Percentiles rank a stretch among this genome's conserved stretches.
These are phyloP conservation scores for Drosophila affinis DNA, from an alignment of 2,888 invertebrate species.

Conservation along the genomic window DNA sequence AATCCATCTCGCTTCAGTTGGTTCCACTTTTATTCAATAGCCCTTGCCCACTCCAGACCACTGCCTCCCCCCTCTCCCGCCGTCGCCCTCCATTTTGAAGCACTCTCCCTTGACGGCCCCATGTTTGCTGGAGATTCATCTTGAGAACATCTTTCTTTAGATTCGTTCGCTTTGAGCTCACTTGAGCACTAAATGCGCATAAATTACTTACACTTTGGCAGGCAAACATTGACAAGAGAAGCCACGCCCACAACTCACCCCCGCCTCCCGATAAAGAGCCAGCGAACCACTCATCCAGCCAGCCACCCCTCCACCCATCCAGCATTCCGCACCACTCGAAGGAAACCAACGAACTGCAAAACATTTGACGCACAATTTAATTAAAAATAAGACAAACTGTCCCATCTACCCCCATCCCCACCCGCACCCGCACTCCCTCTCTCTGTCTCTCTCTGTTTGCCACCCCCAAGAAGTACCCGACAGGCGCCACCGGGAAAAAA, in stretches of 20 bases:
- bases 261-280: background rate
- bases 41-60: background rate
- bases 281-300: background rate
- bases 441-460: background rate
- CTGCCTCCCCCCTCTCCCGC: background rate
- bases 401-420: background rate
- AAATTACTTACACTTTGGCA: conserved; percentile 77
- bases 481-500: background rate
- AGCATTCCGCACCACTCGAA: conserved; percentile 12
- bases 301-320: conserved; percentile 3
- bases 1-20: background rate
- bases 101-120: background rate
- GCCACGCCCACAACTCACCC: background rate
- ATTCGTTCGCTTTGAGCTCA: conserved; percentile 67
- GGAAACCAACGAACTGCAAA: conserved; percentile 66
- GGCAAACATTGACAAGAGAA: conserved; percentile 71
- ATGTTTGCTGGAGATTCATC: conserved; percentile 32
- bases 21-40: background rate
- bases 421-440: no score
- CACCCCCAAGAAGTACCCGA: background rate
- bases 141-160: conserved; percentile 62
- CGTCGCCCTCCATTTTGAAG: no score
- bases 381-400: conserved; percentile 62
- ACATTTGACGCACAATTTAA: conserved; percentile 77
- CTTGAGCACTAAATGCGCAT: conserved; percentile 78